Percentiles rank a stretch among this genome's conserved stretches.
Conservation (phyloP, 2,113 vertebrate genomes). For the Sinocyclocheilus grahami region DNA sequence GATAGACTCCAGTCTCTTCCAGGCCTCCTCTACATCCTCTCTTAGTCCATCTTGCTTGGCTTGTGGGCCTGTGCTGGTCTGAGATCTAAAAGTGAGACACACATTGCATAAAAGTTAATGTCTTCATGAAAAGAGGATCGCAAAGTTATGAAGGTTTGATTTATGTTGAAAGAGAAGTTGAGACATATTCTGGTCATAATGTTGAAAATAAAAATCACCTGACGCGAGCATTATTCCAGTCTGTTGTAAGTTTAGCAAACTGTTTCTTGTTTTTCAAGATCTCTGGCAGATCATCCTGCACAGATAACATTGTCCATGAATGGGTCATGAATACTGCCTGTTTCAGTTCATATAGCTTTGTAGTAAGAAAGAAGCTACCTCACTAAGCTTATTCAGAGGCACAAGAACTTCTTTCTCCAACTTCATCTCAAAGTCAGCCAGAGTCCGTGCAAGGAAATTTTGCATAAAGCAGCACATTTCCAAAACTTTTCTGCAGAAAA, state of each 20-base stretch:
- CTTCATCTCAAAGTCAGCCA: conserved; percentile 89
- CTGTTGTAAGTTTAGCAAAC: conserved; percentile 87
- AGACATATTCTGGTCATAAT: not conserved
- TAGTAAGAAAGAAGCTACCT: conserved; percentile 72
- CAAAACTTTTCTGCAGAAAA: conserved; percentile 81
- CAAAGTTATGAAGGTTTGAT: not conserved
- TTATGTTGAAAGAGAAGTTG: not conserved
- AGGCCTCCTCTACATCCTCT: conserved; percentile 92
- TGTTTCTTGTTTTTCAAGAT: conserved; percentile 92
- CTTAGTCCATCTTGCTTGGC: conserved; percentile 88
- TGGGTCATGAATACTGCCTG: not conserved
- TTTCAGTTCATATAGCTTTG: not conserved
- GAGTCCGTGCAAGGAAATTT: conserved; percentile 83
- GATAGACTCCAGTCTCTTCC: conserved; percentile 86
- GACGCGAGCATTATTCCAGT: conserved; percentile 87
- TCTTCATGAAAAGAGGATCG: no score
- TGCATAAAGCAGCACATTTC: conserved; percentile 96
- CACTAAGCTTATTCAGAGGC: conserved; percentile 91
- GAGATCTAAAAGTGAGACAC: conserved; percentile 64
- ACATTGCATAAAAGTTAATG: not conserved
- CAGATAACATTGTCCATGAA: not conserved
- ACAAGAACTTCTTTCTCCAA: conserved; percentile 88
- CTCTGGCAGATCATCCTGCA: conserved; percentile 89
- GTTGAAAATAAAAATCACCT: conserved; percentile 69
- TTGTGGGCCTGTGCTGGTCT: conserved; percentile 73